Conservation (phyloP, 1,140 invertebrate species). For the Macrotrachela quadricornifera region DNA sequence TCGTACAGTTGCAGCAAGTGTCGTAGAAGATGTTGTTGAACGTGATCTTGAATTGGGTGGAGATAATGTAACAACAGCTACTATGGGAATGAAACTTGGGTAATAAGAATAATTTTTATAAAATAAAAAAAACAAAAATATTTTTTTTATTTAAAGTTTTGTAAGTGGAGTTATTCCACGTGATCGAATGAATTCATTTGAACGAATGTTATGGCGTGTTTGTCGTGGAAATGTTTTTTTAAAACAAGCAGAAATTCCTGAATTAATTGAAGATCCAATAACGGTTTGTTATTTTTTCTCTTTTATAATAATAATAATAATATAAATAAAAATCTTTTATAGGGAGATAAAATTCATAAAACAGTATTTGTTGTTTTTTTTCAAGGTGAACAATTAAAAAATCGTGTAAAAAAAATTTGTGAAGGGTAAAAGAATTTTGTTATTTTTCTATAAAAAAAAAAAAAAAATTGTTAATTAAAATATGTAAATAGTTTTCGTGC, state of each 20-base stretch:
- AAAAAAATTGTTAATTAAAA: conserved; percentile 10
- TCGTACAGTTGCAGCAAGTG: no score
- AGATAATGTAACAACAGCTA: no score
- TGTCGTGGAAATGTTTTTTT: conserved; percentile 71
- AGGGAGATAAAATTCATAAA: conserved; percentile 79
- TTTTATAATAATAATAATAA: conserved; percentile 11
- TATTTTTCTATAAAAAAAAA: not conserved
- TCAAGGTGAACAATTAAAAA: conserved; percentile 92
- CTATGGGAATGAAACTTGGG: no score
- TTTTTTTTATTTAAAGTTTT: conserved; percentile 11
- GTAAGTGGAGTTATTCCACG: conserved; percentile 40
- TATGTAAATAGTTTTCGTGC: conserved; percentile 54
- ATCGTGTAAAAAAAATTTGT: conserved; percentile 87
- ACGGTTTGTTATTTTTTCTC: conserved; percentile 44
- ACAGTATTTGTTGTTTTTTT: conserved; percentile 94
- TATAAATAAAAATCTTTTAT: conserved; percentile 28
- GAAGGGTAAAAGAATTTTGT: conserved; percentile 43
- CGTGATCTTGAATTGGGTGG: no score
- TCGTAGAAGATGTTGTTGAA: no score
- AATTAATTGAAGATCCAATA: conserved; percentile 75
- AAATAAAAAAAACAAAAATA: no score
- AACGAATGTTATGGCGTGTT: conserved; percentile 90
- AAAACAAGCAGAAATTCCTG: conserved; percentile 35
- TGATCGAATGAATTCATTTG: conserved; percentile 81
- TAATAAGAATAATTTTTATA: not conserved